Conservation (phyloP, 2,888 invertebrate species). For the Acanthosepion pharaonis region DNA sequence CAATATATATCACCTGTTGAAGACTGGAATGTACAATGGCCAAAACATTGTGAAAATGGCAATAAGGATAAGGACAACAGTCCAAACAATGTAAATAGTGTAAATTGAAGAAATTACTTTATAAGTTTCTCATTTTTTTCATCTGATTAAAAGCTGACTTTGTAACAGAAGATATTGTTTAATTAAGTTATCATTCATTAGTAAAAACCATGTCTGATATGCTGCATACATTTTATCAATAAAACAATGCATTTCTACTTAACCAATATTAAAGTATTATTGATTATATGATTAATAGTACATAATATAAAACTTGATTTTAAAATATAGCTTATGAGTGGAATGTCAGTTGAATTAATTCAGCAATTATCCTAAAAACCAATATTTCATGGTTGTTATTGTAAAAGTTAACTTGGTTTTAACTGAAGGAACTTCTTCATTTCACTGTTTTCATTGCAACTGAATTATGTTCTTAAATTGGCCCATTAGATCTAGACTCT, state of each 20-base stretch:
- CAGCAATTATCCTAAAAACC: not conserved
- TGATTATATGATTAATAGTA: not conserved
- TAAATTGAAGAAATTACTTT: too few relatives aligned
- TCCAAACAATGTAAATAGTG: too few relatives aligned
- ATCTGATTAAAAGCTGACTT: not conserved
- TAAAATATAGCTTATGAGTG: not conserved
- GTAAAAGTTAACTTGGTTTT: too few relatives aligned
- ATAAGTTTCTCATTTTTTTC: not conserved
- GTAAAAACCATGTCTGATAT: not conserved
- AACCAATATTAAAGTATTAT: not conserved
- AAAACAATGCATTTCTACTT: not conserved
- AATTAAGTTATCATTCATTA: not conserved
- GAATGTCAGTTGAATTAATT: not conserved
- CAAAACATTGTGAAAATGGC: too few relatives aligned
- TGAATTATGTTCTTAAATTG: too few relatives aligned
- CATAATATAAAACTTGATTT: not conserved
- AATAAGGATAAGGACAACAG: too few relatives aligned
- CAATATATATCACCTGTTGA: too few relatives aligned
- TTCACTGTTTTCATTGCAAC: too few relatives aligned
- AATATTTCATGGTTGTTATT: too few relatives aligned
- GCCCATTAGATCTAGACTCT: too few relatives aligned
- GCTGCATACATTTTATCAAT: not conserved
- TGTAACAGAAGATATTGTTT: not conserved
- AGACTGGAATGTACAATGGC: too few relatives aligned
- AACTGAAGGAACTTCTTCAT: too few relatives aligned